Conservation (phyloP, 2,113 vertebrate species). For the Hippocampus mohnikei region DNA sequence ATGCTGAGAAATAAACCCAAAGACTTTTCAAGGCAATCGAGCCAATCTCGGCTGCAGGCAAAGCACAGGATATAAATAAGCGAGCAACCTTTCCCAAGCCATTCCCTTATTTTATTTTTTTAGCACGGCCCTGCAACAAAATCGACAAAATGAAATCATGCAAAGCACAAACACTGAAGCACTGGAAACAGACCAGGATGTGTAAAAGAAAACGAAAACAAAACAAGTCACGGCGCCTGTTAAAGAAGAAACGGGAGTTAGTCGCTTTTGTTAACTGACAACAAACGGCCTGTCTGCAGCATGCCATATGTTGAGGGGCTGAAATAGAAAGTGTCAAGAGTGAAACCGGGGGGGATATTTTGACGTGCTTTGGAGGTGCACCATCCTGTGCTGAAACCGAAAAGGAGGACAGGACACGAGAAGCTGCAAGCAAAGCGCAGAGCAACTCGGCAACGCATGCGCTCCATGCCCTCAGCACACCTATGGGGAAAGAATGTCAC, state of each 20-base stretch:
- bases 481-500: slow-evolving; percentile 49
- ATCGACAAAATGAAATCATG: slow-evolving; percentile 55
- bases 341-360: slow-evolving; percentile 29
- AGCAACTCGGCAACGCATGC: slow-evolving; percentile 67
- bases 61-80: slow-evolving; percentile 44
- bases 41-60: slow-evolving; percentile 44
- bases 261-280: slow-evolving; percentile 42
- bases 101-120: slow-evolving; percentile 42
- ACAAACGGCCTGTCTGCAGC: slow-evolving; percentile 47
- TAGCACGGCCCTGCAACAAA: slow-evolving; percentile 57
- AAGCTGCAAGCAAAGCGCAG: slow-evolving; percentile 73
- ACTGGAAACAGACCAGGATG: slow-evolving; percentile 35
- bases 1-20: slow-evolving; percentile 51
- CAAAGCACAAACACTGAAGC: slow-evolving; percentile 55
- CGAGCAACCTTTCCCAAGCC: slow-evolving; percentile 62
- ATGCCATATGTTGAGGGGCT: slow-evolving; percentile 60
- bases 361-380: slow-evolving; percentile 29
- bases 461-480: slow-evolving; percentile 73
- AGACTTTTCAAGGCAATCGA: slow-evolving; percentile 32
- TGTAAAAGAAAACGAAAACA: slow-evolving; percentile 32
- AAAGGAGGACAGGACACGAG: slow-evolving; percentile 41
- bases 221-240: slow-evolving; percentile 52
- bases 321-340: slow-evolving; percentile 48
- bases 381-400: slow-evolving; percentile 48
- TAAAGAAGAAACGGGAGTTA: slow-evolving; percentile 57